Evolutionary conservation across 2,888 invertebrate genomes (phyloP), one percentile per base, ranked within the genome.

Genomic region (Chironomus tentans): DNA sequence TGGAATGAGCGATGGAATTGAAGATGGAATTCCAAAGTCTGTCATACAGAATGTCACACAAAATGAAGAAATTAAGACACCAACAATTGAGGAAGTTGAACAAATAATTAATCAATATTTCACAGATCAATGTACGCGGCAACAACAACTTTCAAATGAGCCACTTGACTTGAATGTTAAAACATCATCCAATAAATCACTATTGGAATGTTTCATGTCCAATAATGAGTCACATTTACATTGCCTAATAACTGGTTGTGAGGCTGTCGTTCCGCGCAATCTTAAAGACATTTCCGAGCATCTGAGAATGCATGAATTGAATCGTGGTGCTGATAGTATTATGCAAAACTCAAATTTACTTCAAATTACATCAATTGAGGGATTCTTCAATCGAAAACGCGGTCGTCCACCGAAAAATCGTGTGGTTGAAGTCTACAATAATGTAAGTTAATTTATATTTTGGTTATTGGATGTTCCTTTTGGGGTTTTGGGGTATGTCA

Each of bases 361-460:
- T 38, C 83, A 83, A 78, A 83, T 83, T 28, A 92, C 91, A 78
- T 92, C 93, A 48, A 88, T 95, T 79, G 95, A 96, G 82, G 94
- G 94, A 74, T 93, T 96, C 89, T 95, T 95, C 82, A 92, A 94
- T 82, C 88, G 96, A 77, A 95, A 97, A 81, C 88, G 97, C 46
- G 97, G 98, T 68, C 87, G 98, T 77, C 98, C 98, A n/a, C 97
- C 97, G 13, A 98, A 98, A 85, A 97, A 97, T 83, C 89, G 95
- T 0, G 92, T 95, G 13, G 94, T 95, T 61, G 95, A 95, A 87
- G 93, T 94, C 78, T 94, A 94, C 90, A 92, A 91, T 80, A 92
- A 91, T 82, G 90, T 91, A 85, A 89, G 89, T 73, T 24, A 38
- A 65, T 15, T 74, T 69, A 65, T 46, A 56, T 48, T 28, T 69